Conservation (phyloP, 2,797 vertebrate species). For the Buphagus erythrorhynchus region DNA sequence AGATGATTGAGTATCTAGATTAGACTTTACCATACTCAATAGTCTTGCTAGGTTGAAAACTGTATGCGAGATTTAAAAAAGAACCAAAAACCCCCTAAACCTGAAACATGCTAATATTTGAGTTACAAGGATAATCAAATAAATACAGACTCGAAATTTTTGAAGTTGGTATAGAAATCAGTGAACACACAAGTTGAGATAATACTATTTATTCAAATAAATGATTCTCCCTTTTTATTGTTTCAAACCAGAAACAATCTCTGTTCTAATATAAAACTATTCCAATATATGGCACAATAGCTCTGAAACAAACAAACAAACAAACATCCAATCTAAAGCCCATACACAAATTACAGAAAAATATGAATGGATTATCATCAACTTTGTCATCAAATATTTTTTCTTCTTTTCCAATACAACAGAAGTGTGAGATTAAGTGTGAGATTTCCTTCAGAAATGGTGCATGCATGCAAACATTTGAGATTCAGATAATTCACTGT, state of each 20-base stretch:
- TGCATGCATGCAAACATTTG: neutral
- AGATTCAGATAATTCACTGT: neutral
- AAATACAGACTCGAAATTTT: neutral
- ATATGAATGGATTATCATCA: neutral
- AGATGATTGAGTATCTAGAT: neutral
- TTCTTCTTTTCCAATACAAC: neutral
- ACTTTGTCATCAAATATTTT: neutral
- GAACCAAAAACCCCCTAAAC: fast-evolving
- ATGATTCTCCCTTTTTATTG: neutral
- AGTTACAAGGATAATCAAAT: neutral
- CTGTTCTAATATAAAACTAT: neutral
- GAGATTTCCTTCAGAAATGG: neutral
- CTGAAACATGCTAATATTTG: neutral
- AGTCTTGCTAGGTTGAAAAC: neutral
- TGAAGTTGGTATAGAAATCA: neutral
- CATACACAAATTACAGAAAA: neutral
- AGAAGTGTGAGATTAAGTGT: neutral
- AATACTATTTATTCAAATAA: neutral
- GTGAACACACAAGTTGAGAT: neutral
- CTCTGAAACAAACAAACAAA: neutral
- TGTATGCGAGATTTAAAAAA: neutral
- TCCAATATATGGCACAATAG: neutral
- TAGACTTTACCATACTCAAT: neutral
- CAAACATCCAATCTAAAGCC: neutral
- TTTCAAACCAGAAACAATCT: neutral